These are phyloP conservation scores for Polydrusus tereticollis DNA, from an alignment of 2,888 invertebrate genomes.

Conservation along the genomic window DNA sequence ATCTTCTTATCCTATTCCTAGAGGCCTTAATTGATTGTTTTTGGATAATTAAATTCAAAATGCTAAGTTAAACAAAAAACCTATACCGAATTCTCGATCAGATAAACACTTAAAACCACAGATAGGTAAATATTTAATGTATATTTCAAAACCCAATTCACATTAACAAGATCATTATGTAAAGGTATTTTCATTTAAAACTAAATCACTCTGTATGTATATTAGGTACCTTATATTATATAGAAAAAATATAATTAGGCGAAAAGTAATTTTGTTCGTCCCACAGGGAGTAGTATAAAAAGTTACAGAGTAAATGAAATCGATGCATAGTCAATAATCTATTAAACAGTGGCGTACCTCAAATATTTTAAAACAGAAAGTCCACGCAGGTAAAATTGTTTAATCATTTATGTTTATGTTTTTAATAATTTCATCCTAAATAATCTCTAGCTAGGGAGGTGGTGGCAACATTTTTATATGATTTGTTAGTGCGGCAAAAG, in stretches of 20 bases:
- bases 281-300: conserved; percentile 7
- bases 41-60: too few relatives aligned
- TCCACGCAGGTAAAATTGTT: too few relatives aligned
- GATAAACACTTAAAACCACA: not conserved
- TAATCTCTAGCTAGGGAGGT: too few relatives aligned
- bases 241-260: conserved; percentile 10
- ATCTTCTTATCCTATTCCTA: too few relatives aligned
- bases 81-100: not conserved
- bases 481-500: too few relatives aligned
- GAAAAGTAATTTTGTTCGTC: conserved; percentile 8
- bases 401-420: too few relatives aligned
- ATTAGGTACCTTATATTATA: not conserved
- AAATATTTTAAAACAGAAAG: too few relatives aligned
- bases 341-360: not conserved
- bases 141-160: not conserved
- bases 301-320: conserved; percentile 15
- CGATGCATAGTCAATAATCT: conserved; percentile 20
- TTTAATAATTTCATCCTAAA: too few relatives aligned
- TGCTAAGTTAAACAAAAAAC: too few relatives aligned
- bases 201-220: conserved; percentile 14
- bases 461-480: too few relatives aligned
- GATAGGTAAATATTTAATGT: not conserved
- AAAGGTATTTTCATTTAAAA: not conserved
- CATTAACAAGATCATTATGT: conserved; percentile 15
- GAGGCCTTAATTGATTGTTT: too few relatives aligned